phyloP scores from a whole-genome alignment of 2,888 invertebrate genomes.

The Cryptocheilus praepositus region DNA sequence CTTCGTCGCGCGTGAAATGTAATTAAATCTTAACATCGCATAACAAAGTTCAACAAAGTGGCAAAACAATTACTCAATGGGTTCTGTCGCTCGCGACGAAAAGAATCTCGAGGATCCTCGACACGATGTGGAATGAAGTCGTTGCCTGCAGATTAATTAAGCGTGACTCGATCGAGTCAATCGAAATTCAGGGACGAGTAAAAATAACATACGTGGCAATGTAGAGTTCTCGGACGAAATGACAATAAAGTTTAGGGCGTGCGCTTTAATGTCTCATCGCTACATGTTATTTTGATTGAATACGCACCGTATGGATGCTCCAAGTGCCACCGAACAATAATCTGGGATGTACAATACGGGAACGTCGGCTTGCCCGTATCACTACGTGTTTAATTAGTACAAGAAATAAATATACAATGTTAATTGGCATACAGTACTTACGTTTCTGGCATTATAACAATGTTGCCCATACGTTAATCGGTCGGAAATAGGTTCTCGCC shows the following conservation, averaged over 20 bases:
- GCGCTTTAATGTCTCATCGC: conserved; percentile 37
- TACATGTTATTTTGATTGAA: conserved; percentile 53
- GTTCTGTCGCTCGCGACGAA: no score
- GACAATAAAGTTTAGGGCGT: conserved; percentile 30
- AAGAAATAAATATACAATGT: conserved; percentile 60
- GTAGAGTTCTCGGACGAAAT: no score
- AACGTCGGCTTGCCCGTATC: conserved; percentile 48
- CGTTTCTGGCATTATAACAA: conserved; percentile 42
- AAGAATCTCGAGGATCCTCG: no score
- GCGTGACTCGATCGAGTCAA: no score
- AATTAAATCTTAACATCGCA: no score
- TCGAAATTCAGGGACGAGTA: no score
- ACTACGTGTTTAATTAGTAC: conserved; percentile 46
- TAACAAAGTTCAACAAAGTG: no score
- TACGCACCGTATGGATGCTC: conserved; percentile 36
- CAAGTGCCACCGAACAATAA: conserved; percentile 27
- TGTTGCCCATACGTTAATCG: conserved; percentile 42
- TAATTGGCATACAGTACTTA: conserved; percentile 56
- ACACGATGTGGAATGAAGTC: no score
- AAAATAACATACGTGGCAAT: no score
- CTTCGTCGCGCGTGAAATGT: no score
- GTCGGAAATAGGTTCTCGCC: conserved; percentile 27
- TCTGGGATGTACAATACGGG: conserved; percentile 41
- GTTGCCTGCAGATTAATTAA: no score
- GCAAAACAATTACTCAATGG: no score